Evolutionary conservation across 2,113 vertebrate species (phyloP), one percentile per base, ranked within the genome.

Genomic region (Kryptolebias marmoratus): DNA sequence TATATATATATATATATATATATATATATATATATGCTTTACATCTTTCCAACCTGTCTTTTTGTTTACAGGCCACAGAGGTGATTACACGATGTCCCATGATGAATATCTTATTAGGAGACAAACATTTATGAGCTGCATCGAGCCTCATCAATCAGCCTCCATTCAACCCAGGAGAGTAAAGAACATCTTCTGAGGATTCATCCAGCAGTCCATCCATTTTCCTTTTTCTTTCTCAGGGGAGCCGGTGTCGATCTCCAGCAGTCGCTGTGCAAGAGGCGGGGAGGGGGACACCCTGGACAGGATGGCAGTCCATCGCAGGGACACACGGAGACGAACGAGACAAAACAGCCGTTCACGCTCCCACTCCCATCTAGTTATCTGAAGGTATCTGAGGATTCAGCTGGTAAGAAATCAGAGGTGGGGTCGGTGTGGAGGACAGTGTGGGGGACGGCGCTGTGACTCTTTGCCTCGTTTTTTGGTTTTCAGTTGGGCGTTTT

Each of bases 111-210:
- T 71, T 54, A 76, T 70, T 63, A 49, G 49, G 44, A 49, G 47
- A 80, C 67, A 77, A 77, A 84, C 75, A 74, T 63, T 64, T 32
- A 56, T 63, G 45, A 79, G 55, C 71, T 68, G 53, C 73, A 69
- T 80, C 54, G 22, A 47, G 22, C 39, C 57, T 68, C 62, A 57
- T 68, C 32, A 81, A 56, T 88, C 68, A 55, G 49, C 63, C 14
- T 5, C 58, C 73, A 54, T 80, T 90, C 55, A 80, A 52, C 54
- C 53, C 12, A 59, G 7, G 14, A 67, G 31, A 78, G 53, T 52
- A 65, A 71, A 86, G 47, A 69, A 81, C 64, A 74, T 74, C 63
- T 53, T 50, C 48, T 30, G 57, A 49, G 61, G 67, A 80, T 60
- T 71, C 28, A 56, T 36, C 7, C 32, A 36, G 32, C 32, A 36